Conservation (phyloP, 2,888 invertebrate species). For the Papilio demoleus region DNA sequence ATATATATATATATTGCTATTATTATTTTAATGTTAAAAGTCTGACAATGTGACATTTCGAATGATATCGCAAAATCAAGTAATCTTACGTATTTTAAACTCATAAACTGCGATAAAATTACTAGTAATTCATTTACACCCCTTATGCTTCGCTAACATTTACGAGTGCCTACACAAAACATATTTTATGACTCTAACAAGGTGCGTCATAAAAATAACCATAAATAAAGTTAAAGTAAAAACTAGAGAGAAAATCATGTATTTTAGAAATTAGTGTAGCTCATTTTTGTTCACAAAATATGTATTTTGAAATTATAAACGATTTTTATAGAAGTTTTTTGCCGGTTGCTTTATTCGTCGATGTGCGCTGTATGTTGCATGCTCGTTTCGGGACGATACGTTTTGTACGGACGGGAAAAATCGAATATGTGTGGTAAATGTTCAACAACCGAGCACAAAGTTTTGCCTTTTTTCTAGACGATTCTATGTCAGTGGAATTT, state of each 20-base stretch:
- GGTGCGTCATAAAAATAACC: slow-evolving; percentile 31
- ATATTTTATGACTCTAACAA: slow-evolving; percentile 32
- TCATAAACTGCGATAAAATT: neutral
- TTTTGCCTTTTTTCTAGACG: slow-evolving; percentile 15
- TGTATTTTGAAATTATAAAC: neutral
- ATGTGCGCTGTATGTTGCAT: slow-evolving; percentile 8
- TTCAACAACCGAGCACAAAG: slow-evolving; percentile 25
- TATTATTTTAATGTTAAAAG: too few relatives aligned
- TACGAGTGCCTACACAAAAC: slow-evolving; percentile 28
- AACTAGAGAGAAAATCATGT: slow-evolving; percentile 6
- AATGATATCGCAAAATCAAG: neutral
- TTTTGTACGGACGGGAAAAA: slow-evolving; percentile 13
- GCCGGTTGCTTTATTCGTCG: neutral
- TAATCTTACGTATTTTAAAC: neutral
- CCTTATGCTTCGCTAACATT: slow-evolving; percentile 21
- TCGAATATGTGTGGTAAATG: slow-evolving; percentile 27
- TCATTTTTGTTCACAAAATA: neutral
- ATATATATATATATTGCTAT: too few relatives aligned
- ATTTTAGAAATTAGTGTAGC: slow-evolving; percentile 1
- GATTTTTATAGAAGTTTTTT: neutral
- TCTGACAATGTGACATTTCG: neutral
- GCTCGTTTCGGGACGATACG: slow-evolving; percentile 8
- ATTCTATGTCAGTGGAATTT: slow-evolving; percentile 19
- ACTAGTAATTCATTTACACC: neutral
- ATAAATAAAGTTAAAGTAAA: slow-evolving; percentile 27